These are phyloP conservation scores for Phrixothrix hirtus DNA, from an alignment of 2,888 invertebrate species.

Conservation along the genomic window DNA sequence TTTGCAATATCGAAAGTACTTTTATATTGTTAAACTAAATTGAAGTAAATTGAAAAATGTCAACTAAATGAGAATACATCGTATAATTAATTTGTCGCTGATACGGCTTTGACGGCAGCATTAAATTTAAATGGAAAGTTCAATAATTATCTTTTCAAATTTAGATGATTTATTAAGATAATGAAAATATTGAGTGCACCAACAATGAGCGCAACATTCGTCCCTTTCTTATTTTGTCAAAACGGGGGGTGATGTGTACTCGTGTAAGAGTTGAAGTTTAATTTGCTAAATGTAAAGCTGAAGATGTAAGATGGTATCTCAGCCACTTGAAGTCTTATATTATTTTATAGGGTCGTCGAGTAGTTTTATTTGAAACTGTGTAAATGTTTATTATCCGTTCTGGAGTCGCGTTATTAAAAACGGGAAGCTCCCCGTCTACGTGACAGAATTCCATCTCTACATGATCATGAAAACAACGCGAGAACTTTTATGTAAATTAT, in stretches of 20 bases:
- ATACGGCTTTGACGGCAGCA: too few relatives aligned
- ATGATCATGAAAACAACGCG: conserved; percentile 34
- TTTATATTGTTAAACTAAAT: too few relatives aligned
- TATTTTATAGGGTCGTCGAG: conserved; percentile 48
- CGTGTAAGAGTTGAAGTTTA: conserved; percentile 10
- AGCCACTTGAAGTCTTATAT: conserved; percentile 41
- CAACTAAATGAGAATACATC: background rate
- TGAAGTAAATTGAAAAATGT: too few relatives aligned
- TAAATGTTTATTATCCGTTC: conserved; percentile 51
- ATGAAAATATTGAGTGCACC: too few relatives aligned
- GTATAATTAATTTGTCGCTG: too few relatives aligned
- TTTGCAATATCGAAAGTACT: too few relatives aligned
- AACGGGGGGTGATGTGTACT: background rate
- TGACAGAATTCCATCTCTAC: conserved; percentile 47
- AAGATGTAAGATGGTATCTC: conserved; percentile 43
- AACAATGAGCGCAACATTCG: too few relatives aligned
- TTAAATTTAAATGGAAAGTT: too few relatives aligned
- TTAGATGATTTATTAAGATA: too few relatives aligned
- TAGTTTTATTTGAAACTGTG: conserved; percentile 46
- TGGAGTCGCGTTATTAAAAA: conserved; percentile 50
- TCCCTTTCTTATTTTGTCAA: background rate
- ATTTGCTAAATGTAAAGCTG: conserved; percentile 28
- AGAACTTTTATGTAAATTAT: conserved; percentile 41
- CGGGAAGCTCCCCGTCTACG: conserved; percentile 45
- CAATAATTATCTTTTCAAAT: too few relatives aligned